Base-by-base conservation (phyloP, 2,888 invertebrate species). In the Drosophila helvetica region DNA sequence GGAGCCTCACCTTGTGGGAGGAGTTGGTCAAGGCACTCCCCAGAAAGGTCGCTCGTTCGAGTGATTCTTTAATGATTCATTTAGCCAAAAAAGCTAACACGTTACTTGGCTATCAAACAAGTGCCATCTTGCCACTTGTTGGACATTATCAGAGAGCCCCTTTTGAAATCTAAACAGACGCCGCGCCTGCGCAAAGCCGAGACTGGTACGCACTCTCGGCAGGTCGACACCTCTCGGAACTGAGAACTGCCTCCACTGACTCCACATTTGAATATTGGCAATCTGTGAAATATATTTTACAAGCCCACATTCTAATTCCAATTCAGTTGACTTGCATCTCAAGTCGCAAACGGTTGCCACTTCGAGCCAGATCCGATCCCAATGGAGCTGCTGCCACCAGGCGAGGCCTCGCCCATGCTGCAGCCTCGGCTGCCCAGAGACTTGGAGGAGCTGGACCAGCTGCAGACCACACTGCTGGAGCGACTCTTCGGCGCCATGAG, bases 401-500 rank as follows among this genome's bases (percentile, higher is more conserved):
- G 72, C 61, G 85, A 83, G 68, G 58, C 79, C 48, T 69, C 77
- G 72, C 86, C 86, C 9, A 86, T 86, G 79, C 18, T 79, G 64
- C 48, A n/a, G 15, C 1, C 19, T 27, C 53, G 43, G 59, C 25
- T 25, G 54, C 65, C 69, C 22, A 33, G 66, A 17, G 38, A 71
- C 42, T 59, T 63, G 8, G 89, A 85, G 3, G 77, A 78, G 12
- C 57, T 89, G 27, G 89, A 90, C 42, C 61, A 58, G 1, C 55
- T 79, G 10, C 90, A 86, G 57, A 79, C 66, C 55, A 83, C 80
- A 67, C 69, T 77, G 22, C 67, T 88, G 70, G 88, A 74, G 66
- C 90, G 92, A 47, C 90, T 93, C 1, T 92, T 94, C 59, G 94
- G 94, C 2, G 92, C 93, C 60, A 93, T 92, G 77, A 94, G 94